Percentiles rank a stretch among this genome's conserved stretches.
phyloP scores from a whole-genome alignment of 2,113 vertebrate genomes.

The Macaca nemestrina region DNA sequence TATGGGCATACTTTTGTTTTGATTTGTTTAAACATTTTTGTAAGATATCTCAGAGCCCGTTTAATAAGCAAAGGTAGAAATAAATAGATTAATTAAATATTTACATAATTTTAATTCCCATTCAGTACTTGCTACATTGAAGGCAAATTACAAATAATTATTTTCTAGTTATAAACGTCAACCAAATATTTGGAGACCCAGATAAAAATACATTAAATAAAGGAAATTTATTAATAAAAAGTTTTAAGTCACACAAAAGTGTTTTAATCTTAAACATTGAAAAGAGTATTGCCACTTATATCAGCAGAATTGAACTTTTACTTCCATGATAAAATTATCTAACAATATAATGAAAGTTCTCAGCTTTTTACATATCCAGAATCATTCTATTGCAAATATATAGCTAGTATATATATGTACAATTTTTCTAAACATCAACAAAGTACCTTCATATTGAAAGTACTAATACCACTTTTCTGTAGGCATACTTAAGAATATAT shows the following conservation, averaged over 20 bases:
- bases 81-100: background rate
- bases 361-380: background rate
- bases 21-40: background rate
- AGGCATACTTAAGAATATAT: background rate
- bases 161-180: background rate
- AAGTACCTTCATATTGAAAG: background rate
- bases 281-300: background rate
- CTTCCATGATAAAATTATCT: background rate
- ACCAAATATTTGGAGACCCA: background rate
- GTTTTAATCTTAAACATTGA: background rate
- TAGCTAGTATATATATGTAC: background rate
- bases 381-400: background rate
- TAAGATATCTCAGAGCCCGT: background rate
- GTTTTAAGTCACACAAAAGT: background rate
- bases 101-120: background rate
- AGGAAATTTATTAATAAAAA: background rate
- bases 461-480: background rate
- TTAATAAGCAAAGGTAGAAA: background rate
- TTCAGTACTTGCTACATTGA: background rate
- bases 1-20: background rate
- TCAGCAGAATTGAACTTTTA: background rate
- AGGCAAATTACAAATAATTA: background rate
- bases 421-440: background rate
- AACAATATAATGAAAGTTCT: background rate
- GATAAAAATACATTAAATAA: background rate